These are phyloP conservation scores for Melanotaenia boesemani DNA, from an alignment of 2,797 vertebrate genomes.

Conservation along the genomic window DNA sequence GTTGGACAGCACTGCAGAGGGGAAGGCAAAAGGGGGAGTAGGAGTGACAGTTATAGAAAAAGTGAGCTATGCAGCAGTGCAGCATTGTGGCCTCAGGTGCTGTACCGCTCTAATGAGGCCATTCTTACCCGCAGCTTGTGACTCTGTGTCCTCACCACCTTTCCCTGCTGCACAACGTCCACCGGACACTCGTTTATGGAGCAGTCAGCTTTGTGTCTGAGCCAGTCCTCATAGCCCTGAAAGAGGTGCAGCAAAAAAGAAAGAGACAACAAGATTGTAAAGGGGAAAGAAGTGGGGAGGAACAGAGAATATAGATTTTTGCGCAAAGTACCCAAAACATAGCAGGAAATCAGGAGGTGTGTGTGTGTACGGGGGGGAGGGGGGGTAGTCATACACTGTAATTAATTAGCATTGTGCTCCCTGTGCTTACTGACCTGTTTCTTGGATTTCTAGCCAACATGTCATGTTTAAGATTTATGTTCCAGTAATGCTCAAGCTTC, in stretches of 20 bases:
- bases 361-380: slow-evolving; percentile 4
- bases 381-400: slow-evolving; percentile 63
- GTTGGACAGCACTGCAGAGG: slow-evolving; percentile 44
- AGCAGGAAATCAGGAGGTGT: slow-evolving; percentile 16
- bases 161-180: slow-evolving; percentile 93
- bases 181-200: slow-evolving; percentile 95
- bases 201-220: slow-evolving; percentile 96
- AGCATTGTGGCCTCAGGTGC: slow-evolving; percentile 72
- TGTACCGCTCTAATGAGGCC: slow-evolving; percentile 69
- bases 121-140: slow-evolving; percentile 89
- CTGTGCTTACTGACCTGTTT: slow-evolving; percentile 66
- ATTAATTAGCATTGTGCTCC: slow-evolving; percentile 72
- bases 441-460: slow-evolving; percentile 61
- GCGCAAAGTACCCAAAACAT: slow-evolving; percentile 29
- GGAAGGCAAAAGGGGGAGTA: slow-evolving; percentile 12
- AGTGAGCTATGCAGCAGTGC: slow-evolving; percentile 59
- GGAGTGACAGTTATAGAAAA: slow-evolving; percentile 45
- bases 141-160: slow-evolving; percentile 94
- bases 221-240: slow-evolving; percentile 99
- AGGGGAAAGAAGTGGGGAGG: slow-evolving; percentile 4
- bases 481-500: slow-evolving; percentile 53
- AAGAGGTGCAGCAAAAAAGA: slow-evolving; percentile 41
- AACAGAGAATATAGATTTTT: slow-evolving; percentile 53
- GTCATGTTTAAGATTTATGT: slow-evolving; percentile 74
- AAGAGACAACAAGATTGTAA: slow-evolving; percentile 1